Evolutionary conservation across 2,797 vertebrate genomes (phyloP), one percentile per base, ranked within the genome.

Genomic region (Acanthurus leucopareius): DNA sequence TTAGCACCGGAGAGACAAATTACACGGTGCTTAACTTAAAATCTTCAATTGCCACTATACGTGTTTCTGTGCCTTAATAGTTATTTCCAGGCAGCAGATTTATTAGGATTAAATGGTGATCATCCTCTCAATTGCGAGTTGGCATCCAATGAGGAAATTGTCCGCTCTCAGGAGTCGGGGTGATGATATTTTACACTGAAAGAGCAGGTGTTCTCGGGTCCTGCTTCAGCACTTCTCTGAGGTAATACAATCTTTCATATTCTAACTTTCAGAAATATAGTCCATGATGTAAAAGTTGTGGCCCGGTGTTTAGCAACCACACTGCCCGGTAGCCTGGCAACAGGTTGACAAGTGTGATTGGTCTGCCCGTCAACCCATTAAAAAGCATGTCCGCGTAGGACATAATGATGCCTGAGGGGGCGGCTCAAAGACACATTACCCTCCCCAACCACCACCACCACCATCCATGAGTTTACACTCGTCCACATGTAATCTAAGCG

Each of bases 251-350:
- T 96, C 97, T 95, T 95, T 94, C 89, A 92, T 93, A 93, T 96
- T 96, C 95, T 93, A 97, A 97, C 96, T 96, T 94, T 97, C 93
- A 96, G 96, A 98, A 97, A 98, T 97, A 97, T 97, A 97, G 96
- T 94, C 92, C 93, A 98, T 98, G 97, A 98, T 97, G 96, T 98
- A 98, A 93, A 98, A 97, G 96, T 93, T 94, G 91, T 94, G 94
- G 96, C 95, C 90, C 93, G 94, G 91, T 96, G 96, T 96, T 96
- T 96, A 95, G 95, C 88, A 96, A 95, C 61, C 84, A 93, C 91
- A 94, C 95, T 89, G 87, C 92, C 28, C 85, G 87, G 94, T 95
- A 89, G 95, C 97, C 95, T 69, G 85, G 94, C 90, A 95, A 93
- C 91, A 90, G 89, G 89, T 75, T 85, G 93, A 93, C 92, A 93